Evolutionary conservation across 1,140 invertebrate species (phyloP), one percentile per base, ranked within the genome.

Genomic region (Mycetomoellerius zeteki): DNA sequence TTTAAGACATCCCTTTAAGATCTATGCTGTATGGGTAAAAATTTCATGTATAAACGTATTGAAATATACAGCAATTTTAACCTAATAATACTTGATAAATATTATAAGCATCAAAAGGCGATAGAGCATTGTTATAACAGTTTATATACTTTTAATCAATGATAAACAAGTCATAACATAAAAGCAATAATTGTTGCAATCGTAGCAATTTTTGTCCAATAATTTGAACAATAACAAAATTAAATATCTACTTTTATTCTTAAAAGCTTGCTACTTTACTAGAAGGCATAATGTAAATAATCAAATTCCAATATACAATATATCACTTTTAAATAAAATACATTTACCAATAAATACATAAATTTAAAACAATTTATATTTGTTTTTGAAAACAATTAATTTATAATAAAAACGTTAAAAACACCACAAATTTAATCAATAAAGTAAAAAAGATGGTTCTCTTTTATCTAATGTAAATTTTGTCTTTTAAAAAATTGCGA

Each of bases 141-240:
- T 37, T 37, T 37, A 7, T 8, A 37, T 37, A 37, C 0, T 37
- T 37, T 37, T 8, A 1, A 1, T 37, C 3, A 7, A 37, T 37
- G 6, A 90, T 90, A 87, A 87, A 7, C 33, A 54, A 58, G 50
- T 43, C 67, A 47, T 60, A 16, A 0, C 4, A 3, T 37, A 1
- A 52, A 60, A 65, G 5, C 5, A 27, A 50, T 30, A 52, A 64
- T 52, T 10, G 24, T 52, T 37, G 8, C 6, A 33, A 50, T 52
- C 6, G 3, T 14, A 6, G 16, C 0, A 65, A 65, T n/a, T 67
- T 37, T 67, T n/a, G n/a, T 10, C 33, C 7, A 37, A 37, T 37
- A 37, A 37, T 8, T 37, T 7, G 3, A 7, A 37, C 33, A 37
- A 37, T 37, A 7, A 37, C 6, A 37, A 37, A 37, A 37, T 37